These are phyloP conservation scores for Limenitis camilla DNA, from an alignment of 2,888 invertebrate genomes.

Conservation along the genomic window DNA sequence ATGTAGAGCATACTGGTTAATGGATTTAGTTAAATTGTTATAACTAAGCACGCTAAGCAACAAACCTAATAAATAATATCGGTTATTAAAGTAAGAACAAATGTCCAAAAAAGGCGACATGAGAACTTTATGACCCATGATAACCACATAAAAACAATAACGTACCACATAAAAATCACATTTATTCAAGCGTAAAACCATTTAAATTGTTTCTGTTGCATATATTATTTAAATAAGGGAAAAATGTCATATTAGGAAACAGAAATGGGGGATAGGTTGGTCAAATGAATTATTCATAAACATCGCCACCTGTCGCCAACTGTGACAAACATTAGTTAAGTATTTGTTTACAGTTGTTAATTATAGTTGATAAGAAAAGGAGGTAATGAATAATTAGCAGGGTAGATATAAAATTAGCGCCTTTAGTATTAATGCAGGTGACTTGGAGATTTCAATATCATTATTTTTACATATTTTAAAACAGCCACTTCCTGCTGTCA, in stretches of 20 bases:
- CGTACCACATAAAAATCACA: conserved; percentile 4
- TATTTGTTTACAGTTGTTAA: conserved; percentile 5
- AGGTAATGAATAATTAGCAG: not conserved
- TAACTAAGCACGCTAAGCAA: not conserved
- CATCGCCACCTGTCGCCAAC: conserved; percentile 28
- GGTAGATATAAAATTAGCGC: not conserved
- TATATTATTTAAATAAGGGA: conserved; percentile 17
- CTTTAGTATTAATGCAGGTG: not conserved
- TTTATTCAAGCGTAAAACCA: conserved; percentile 9
- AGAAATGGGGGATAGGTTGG: conserved; percentile 17
- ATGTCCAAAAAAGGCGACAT: not conserved
- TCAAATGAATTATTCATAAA: conserved; percentile 31
- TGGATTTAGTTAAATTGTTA: no score
- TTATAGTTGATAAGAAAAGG: no score
- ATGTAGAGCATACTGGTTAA: no score
- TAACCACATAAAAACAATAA: conserved; percentile 6
- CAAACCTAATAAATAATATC: not conserved
- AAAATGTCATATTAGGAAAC: conserved; percentile 12
- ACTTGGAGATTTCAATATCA: no score
- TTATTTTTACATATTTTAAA: no score
- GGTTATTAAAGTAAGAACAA: not conserved
- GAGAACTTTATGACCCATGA: conserved; percentile 1
- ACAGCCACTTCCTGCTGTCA: no score
- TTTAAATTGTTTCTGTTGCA: conserved; percentile 7
- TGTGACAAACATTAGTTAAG: conserved; percentile 21